These are phyloP conservation scores for Lysandra coridon DNA, from an alignment of 2,888 invertebrate genomes.

Conservation along the genomic window DNA sequence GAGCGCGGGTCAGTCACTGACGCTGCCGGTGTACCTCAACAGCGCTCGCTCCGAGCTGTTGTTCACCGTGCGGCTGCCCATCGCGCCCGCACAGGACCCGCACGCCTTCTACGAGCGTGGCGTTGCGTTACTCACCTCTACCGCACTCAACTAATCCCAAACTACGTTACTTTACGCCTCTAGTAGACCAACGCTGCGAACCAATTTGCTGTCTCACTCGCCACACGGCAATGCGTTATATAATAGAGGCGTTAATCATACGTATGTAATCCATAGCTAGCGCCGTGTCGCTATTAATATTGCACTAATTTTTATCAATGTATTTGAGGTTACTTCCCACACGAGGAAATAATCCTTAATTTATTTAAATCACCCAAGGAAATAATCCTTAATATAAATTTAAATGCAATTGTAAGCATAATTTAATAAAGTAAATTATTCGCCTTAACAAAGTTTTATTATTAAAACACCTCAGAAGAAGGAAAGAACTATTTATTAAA, in stretches of 20 bases:
- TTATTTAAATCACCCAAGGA: no score
- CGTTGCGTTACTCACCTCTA: constrained; percentile 97
- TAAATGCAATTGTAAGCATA: not conserved
- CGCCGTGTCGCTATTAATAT: not conserved
- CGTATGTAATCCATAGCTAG: not conserved
- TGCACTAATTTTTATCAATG: not conserved
- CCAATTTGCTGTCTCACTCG: no score
- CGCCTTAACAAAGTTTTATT: not conserved
- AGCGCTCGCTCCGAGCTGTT: constrained; percentile 96
- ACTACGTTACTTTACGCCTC: not conserved
- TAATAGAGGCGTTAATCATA: no score
- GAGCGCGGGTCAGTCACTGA: constrained; percentile 82
- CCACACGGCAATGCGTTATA: no score
- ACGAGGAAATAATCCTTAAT: not conserved
- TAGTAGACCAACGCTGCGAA: no score
- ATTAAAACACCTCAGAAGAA: not conserved
- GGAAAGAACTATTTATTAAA: not conserved
- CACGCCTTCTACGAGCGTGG: constrained; percentile 99
- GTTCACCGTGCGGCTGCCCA: constrained; percentile 96
- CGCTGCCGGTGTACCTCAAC: constrained; percentile 98
- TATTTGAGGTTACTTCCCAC: not conserved
- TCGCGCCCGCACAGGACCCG: constrained; percentile 93
- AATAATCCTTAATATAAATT: not conserved
- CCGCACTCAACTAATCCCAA: constrained; percentile 86
- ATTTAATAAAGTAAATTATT: not conserved